A percentile compares a stretch with the other conserved stretches of the same genome.
These are phyloP conservation scores for Muscidifurax raptorellus DNA, from an alignment of 1,140 invertebrate genomes.

Conservation along the genomic window DNA sequence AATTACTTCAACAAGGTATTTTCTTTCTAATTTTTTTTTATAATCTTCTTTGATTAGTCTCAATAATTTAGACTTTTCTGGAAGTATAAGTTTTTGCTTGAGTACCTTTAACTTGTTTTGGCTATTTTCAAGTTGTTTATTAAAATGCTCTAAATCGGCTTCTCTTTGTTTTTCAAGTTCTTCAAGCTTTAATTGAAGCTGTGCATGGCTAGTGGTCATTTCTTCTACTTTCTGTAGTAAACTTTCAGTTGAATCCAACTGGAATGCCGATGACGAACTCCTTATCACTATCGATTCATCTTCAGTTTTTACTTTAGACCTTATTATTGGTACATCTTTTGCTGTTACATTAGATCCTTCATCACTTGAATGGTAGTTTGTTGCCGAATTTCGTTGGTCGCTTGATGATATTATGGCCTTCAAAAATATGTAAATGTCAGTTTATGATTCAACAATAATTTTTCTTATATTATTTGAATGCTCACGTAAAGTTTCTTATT, in stretches of 20 bases:
- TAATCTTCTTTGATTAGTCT: neutral
- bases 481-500: neutral
- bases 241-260: neutral
- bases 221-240: neutral
- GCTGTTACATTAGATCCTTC: neutral
- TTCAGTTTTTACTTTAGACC: neutral
- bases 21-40: slow-evolving; percentile 1
- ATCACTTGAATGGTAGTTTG: neutral
- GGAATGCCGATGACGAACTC: no score
- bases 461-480: neutral
- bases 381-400: neutral
- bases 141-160: neutral
- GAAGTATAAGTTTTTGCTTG: neutral
- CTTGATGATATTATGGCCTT: neutral
- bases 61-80: neutral
- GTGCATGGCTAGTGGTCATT: neutral
- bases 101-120: neutral
- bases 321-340: neutral
- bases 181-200: neutral
- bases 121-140: neutral
- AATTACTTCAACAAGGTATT: neutral
- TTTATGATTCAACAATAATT: neutral
- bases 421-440: neutral
- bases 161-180: neutral
- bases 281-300: no score